Percentiles rank a stretch among this genome's conserved stretches.
These are phyloP conservation scores for Enteromius paludinosus DNA, from an alignment of 2,797 vertebrate genomes.

Conservation along the genomic window DNA sequence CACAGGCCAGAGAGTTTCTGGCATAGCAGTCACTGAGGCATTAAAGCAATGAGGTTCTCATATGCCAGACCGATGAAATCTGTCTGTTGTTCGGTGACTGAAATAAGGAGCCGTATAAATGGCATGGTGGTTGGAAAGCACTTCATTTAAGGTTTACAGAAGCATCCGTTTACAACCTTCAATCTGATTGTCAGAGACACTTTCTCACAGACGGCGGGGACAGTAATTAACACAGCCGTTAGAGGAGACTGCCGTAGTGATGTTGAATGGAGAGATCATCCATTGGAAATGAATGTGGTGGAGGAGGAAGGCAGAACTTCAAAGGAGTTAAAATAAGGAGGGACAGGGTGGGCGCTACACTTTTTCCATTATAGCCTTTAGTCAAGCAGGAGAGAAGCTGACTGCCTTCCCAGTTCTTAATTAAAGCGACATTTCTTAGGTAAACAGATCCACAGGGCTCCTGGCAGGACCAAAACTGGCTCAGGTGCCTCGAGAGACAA, in stretches of 20 bases:
- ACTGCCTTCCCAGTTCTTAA: conserved; percentile 68
- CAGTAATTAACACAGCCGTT: conserved; percentile 41
- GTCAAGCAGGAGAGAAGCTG: conserved; percentile 68
- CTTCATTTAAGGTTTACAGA: conserved; percentile 36
- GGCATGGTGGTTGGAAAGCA: conserved; percentile 37
- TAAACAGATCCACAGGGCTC: conserved; percentile 73
- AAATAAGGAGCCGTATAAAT: conserved; percentile 33
- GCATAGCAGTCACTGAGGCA: conserved; percentile 43
- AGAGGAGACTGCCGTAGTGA: conserved; percentile 22
- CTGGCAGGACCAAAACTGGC: conserved; percentile 62
- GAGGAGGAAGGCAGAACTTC: conserved; percentile 43
- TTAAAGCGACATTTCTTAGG: conserved; percentile 77
- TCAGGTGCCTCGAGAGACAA: conserved; percentile 67
- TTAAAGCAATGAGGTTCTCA: conserved; percentile 51
- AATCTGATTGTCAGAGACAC: conserved; percentile 42
- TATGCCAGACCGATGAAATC: conserved; percentile 43
- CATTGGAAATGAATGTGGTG: conserved; percentile 43
- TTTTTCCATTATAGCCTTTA: conserved; percentile 67
- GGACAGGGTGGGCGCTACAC: conserved; percentile 35
- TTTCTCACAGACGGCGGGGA: conserved; percentile 23
- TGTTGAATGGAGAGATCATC: conserved; percentile 2
- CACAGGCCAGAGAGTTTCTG: conserved; percentile 42
- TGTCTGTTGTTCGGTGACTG: conserved; percentile 36
- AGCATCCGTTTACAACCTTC: conserved; percentile 21
- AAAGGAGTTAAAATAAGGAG: conserved; percentile 47